Evolutionary conservation across 2,113 vertebrate genomes (phyloP).

Genomic region (Apteryx owenii): DNA sequence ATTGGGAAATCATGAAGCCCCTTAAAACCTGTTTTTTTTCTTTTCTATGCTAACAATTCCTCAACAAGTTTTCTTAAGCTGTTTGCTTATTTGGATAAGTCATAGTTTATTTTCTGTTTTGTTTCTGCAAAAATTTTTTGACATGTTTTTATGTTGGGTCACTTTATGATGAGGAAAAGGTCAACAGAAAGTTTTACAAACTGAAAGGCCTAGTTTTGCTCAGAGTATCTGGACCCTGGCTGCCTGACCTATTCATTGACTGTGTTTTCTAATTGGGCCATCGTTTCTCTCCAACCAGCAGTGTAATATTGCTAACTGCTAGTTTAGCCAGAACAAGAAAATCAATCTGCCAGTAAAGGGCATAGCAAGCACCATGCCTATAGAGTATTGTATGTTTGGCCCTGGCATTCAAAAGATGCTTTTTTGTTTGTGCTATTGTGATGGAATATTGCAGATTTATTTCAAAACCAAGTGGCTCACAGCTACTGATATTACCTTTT

Average conservation of each 20-base stretch:
- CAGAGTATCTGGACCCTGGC: background rate
- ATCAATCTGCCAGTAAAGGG: slow-evolving; percentile 78
- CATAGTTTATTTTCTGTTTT: slow-evolving; percentile 42
- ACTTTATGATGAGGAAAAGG: slow-evolving; percentile 66
- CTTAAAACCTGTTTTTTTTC: background rate
- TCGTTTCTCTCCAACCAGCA: slow-evolving; percentile 56
- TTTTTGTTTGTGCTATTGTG: slow-evolving; percentile 36
- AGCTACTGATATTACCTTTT: background rate
- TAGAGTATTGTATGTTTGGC: slow-evolving; percentile 54
- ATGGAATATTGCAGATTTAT: background rate
- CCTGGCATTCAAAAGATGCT: slow-evolving; percentile 59
- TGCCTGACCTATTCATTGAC: slow-evolving; percentile 78
- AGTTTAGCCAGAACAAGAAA: slow-evolving; percentile 76
- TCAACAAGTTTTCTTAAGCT: slow-evolving; percentile 35
- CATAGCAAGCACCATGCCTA: slow-evolving; percentile 61
- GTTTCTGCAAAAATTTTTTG: slow-evolving; percentile 31
- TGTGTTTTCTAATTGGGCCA: slow-evolving; percentile 78
- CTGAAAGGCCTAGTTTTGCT: slow-evolving; percentile 33
- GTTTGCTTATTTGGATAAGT: slow-evolving; percentile 65
- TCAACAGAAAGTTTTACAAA: slow-evolving; percentile 66
- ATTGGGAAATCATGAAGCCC: background rate
- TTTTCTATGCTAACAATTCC: background rate
- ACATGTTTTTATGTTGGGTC: slow-evolving; percentile 50
- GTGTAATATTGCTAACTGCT: slow-evolving; percentile 59
- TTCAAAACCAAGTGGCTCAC: slow-evolving; percentile 40